These are phyloP conservation scores for Listronotus oregonensis DNA, from an alignment of 1,140 invertebrate species.

Conservation along the genomic window DNA sequence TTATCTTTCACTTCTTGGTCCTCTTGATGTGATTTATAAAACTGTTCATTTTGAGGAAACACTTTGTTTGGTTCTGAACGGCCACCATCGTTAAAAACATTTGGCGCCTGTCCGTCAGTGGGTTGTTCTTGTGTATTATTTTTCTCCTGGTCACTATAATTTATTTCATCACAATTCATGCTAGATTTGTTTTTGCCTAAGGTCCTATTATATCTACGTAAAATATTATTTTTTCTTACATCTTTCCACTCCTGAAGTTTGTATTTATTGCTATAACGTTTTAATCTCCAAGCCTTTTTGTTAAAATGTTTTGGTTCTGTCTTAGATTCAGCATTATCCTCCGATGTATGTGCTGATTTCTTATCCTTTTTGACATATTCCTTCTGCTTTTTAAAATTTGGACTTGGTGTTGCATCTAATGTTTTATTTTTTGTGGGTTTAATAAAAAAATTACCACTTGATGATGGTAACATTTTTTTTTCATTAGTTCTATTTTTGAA, in stretches of 20 bases:
- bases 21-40: not conserved
- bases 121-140: too few relatives aligned
- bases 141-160: slow-evolving; percentile 41
- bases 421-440: too few relatives aligned
- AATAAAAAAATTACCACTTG: too few relatives aligned
- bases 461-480: too few relatives aligned
- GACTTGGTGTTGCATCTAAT: too few relatives aligned
- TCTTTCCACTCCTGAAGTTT: slow-evolving; percentile 71
- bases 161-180: slow-evolving; percentile 45
- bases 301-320: slow-evolving; percentile 61
- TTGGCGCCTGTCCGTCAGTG: slow-evolving; percentile 15
- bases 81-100: not conserved
- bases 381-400: too few relatives aligned
- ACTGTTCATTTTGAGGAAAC: too few relatives aligned
- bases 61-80: too few relatives aligned
- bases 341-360: not conserved
- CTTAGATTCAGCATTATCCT: not conserved
- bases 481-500: too few relatives aligned
- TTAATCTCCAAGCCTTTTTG: slow-evolving; percentile 66
- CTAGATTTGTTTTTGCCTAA: slow-evolving; percentile 55
- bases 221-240: slow-evolving; percentile 61
- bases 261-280: slow-evolving; percentile 71
- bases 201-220: slow-evolving; percentile 63
- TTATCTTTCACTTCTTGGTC: slow-evolving; percentile 42
- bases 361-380: not conserved